Evolutionary conservation across 2,113 vertebrate species (phyloP), one percentile per base, ranked within the genome.

Genomic region (Arothron firmamentum): DNA sequence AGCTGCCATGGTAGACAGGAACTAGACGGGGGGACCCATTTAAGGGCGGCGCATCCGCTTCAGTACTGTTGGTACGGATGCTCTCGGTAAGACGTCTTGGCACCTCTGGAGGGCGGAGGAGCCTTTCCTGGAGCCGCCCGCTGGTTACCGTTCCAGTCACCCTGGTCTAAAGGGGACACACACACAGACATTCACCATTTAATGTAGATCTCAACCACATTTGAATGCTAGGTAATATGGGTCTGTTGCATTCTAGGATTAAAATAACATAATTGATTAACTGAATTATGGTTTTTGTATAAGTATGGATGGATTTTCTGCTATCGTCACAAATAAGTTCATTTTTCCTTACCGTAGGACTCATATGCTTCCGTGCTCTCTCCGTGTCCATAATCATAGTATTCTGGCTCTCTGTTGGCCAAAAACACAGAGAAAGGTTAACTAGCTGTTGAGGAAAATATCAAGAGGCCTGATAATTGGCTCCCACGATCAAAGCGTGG

Each of bases 321-420:
- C 34, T 47, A 47, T n/a, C 5, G 5, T 47, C 45, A 47, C 34
- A 9, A 38, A 12, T 9, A 12, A 4, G 34, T 12, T 47, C 16
- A 7, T 47, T 47, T 25, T 8, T 17, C 19, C 87, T 84, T 90
- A 98, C 97, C 94, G 72, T 98, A 99, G 59, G 91, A 91, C 79
- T 98, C 97, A 47, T 99, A 99, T 1, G 94, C 91, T 78, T 99
- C 95, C 77, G 94, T 93, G 67, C 91, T 89, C 71, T 99, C 97
- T 74, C 97, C 96, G 6, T 99, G 97, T 89, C 95, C 95, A 69
- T 99, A 99, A 88, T 99, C 96, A 68, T 97, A 98, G 90, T 98
- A 99, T 85, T 99, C 96, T 74, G 95, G 92, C 53, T 98, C 95
- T 88, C 96, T 99, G 88, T 46, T 54, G 56, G 72, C 65, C 51